phyloP scores from a whole-genome alignment of 2,113 vertebrate species.

The Pavo muticus region DNA sequence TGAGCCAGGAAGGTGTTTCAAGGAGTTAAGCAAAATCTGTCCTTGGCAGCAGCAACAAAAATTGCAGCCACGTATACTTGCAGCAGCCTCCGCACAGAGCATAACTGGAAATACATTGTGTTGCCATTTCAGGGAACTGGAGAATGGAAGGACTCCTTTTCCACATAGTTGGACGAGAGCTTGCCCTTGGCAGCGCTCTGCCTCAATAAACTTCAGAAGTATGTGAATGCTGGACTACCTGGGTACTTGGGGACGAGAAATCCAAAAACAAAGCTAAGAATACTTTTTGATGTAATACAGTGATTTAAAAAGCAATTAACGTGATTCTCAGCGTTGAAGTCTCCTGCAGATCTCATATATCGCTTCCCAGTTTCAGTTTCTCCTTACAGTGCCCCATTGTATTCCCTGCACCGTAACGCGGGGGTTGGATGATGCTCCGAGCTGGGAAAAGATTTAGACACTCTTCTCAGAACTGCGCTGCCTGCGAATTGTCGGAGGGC shows the following conservation, averaged over 20 bases:
- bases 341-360: neutral
- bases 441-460: neutral
- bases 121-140: slow-evolving; percentile 69
- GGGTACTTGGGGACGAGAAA: neutral
- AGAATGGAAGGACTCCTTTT: slow-evolving; percentile 64
- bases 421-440: neutral
- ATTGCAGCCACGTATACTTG: slow-evolving; percentile 67
- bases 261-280: slow-evolving; percentile 4
- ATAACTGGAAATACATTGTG: slow-evolving; percentile 50
- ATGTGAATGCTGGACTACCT: slow-evolving; percentile 43
- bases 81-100: slow-evolving; percentile 48
- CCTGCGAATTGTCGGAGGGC: neutral
- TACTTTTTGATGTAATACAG: neutral
- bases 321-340: neutral
- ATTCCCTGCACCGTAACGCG: neutral
- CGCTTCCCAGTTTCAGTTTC: neutral
- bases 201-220: slow-evolving; percentile 56
- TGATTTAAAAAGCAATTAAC: neutral
- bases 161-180: slow-evolving; percentile 54
- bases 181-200: slow-evolving; percentile 52
- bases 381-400: neutral
- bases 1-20: slow-evolving; percentile 61
- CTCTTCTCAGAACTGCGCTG: neutral
- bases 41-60: slow-evolving; percentile 63
- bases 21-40: slow-evolving; percentile 52